Base-by-base conservation (phyloP, 2,797 vertebrate genomes). In the Columba guinea region DNA sequence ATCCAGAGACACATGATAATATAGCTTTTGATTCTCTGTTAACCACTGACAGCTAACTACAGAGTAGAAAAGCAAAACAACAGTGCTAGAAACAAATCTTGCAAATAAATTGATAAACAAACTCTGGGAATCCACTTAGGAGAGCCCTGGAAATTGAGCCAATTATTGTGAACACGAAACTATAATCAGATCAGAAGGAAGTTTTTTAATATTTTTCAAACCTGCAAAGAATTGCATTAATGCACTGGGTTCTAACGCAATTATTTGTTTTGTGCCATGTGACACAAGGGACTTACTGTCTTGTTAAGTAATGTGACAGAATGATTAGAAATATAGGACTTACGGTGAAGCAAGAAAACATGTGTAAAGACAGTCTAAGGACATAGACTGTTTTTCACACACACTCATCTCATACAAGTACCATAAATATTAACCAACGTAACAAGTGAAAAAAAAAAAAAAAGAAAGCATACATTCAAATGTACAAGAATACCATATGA, bases 271-370 rank as follows among this genome's bases (percentile, higher is more conserved):
- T 92, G 65, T 64, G 79, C 83, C 94, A 89, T 91, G 77, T 89
- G 88, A 92, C 93, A 80, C 93, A 92, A 96, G 89, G 86, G 92
- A 96, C 76, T 95, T 93, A 90, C 26, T 93, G 88, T 92, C 49
- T 87, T 96, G 87, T 91, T 87, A 94, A 96, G 94, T 56, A 95
- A 87, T 69, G 91, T n/a, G 74, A 94, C 90, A 96, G 85, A 96
- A 87, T 3, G 2, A 88, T 77, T 89, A 91, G 83, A 95, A 97
- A 97, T 88, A 74, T 10, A 65, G 73, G 81, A 91, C 35, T 89
- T 82, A 48, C 62, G 67, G 51, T 96, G 73, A 93, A 95, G 79
- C 53, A 93, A 82, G 32, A 60, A 51, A 79, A 70, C 53, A 67
- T 30, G 51, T 41, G 19, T 74, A 86, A 84, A 84, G 63, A 85